Base-by-base conservation (phyloP, 2,113 vertebrate genomes). In the Poeciliopsis turrubarensis region DNA sequence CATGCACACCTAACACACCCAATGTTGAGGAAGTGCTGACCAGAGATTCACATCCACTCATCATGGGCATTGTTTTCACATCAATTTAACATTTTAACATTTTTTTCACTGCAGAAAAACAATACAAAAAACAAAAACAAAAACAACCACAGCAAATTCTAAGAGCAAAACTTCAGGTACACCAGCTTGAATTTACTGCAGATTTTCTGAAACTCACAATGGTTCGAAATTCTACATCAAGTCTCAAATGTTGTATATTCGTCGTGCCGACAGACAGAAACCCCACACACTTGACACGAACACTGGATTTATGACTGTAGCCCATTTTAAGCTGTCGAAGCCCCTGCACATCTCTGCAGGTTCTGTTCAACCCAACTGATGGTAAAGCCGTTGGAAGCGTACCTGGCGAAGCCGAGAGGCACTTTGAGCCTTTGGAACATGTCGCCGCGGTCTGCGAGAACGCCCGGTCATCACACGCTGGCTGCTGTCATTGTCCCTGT, bases 391-490 rank as follows among this genome's bases (percentile, higher is more conserved):
- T 27, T 11, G 3, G 68, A 30, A 69, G 84, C 91, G 17, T 91
- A 92, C 91, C 91, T 92, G 72, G 89, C 84, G 72, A 89, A 87
- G 29, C 82, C 65, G 7, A 91, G 80, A 79, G 89, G 91, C 75
- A 88, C 68, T 79, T 84, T 91, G 57, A 91, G 14, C 73, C 86
- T 86, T 26, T 88, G 85, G 15, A 91, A 82, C 91, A 92, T 92
- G 65, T 27, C 60, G 78, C 32, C 60, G 72, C 51, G 25, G 32
- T 67, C 34, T 57, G 39, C 6, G n/a, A 69, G 0, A 75, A 70
- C 39, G 66, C 73, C 73, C 66, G 70, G 63, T 47, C 17, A 13
- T 60, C 66, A 76, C 60, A 30, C n/a, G 68, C 54, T 68, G n/a
- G 41, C 14, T 26, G 77, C 77, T 17, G 78, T 62, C 63, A 72